Evolutionary conservation across 2,888 invertebrate genomes (phyloP).

Genomic region (Diplolepis rosae): DNA sequence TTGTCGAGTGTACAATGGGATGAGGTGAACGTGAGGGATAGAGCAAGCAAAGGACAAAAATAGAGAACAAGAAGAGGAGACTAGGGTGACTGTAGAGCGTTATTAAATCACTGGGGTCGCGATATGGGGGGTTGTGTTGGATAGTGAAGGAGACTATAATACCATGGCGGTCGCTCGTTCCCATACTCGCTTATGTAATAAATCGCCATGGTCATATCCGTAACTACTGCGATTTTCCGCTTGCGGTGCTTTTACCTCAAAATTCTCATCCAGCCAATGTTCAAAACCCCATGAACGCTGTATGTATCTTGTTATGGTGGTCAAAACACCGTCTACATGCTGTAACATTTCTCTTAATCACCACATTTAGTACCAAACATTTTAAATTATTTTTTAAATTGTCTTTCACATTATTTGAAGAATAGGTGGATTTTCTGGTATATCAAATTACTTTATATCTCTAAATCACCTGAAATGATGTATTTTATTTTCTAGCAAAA

Average conservation of each 20-base stretch:
- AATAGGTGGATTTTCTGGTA: no score
- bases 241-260: slow-evolving; percentile 36
- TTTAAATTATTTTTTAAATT: neutral
- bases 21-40: neutral
- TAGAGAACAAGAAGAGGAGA: slow-evolving; percentile 36
- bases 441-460: no score
- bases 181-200: slow-evolving; percentile 36
- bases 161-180: slow-evolving; percentile 35
- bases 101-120: slow-evolving; percentile 47
- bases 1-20: slow-evolving; percentile 5
- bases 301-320: neutral
- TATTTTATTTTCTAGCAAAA: no score
- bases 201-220: slow-evolving; percentile 43
- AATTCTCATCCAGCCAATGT: slow-evolving; percentile 14
- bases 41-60: slow-evolving; percentile 22
- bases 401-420: neutral
- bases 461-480: no score
- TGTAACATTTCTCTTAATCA: neutral
- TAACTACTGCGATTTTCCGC: slow-evolving; percentile 52
- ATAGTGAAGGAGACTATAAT: slow-evolving; percentile 48
- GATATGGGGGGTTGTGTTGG: slow-evolving; percentile 43
- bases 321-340: neutral
- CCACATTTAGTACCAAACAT: neutral
- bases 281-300: neutral
- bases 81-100: slow-evolving; percentile 40